Percentiles rank a stretch among this genome's conserved stretches.
Evolutionary conservation across 1,140 invertebrate species (phyloP).

Genomic region (fruit fly (Drosophila melanogaster)): Release_6_plus_ISO1_MT NT_033779.5:21131001-21131500

Average conservation of each 20-base stretch:
- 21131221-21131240: constrained; percentile 71
- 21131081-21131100: constrained; percentile 27
- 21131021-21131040: constrained; percentile 18
- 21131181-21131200: constrained; percentile 22
- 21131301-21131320: constrained; percentile 41
- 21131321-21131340: constrained; percentile 11
- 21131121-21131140: constrained; percentile 13
- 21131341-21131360: constrained; percentile 30
- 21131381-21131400: constrained; percentile 54
- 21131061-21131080: constrained; percentile 7
- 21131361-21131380: constrained; percentile 40
- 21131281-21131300: constrained; percentile 45
- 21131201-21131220: constrained; percentile 50
- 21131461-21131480: constrained; percentile 42
- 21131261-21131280: constrained; percentile 29
- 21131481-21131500: constrained; percentile 5
- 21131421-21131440: constrained; percentile 11
- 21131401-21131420: constrained; percentile 28
- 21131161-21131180: constrained; percentile 20
- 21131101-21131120: constrained; percentile 39
- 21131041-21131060: constrained; percentile 45
- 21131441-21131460: constrained; percentile 37
- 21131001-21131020: constrained; percentile 1
- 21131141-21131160: constrained; percentile 16
- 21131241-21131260: constrained; percentile 66